A percentile compares a stretch with the other conserved stretches of the same genome.
phyloP scores from a whole-genome alignment of 2,797 vertebrate species.

The Ctenochaetus hawaiiensis region DNA sequence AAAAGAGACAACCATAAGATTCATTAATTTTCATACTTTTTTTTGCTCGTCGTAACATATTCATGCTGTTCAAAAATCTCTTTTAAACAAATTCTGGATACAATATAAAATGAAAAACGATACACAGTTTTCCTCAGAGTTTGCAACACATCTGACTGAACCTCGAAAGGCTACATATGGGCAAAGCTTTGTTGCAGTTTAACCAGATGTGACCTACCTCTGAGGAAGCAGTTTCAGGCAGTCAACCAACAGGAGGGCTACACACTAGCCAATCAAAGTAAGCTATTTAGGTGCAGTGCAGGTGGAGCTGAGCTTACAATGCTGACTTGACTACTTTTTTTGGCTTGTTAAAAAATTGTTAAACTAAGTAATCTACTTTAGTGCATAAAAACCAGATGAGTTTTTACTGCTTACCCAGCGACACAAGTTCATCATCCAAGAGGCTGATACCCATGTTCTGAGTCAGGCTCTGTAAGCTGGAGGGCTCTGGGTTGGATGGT shows the following conservation, averaged over 20 bases:
- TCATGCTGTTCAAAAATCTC: background rate
- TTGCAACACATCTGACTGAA: background rate
- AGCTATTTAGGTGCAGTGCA: slow-evolving; percentile 3
- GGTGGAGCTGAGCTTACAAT: background rate
- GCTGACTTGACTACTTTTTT: slow-evolving; percentile 38
- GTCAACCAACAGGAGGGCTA: slow-evolving; percentile 9
- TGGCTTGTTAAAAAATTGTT: slow-evolving; percentile 22
- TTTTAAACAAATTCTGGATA: background rate
- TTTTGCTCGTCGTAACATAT: background rate
- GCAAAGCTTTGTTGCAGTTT: slow-evolving; percentile 38
- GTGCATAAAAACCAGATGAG: slow-evolving; percentile 33
- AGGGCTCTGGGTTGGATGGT: slow-evolving; percentile 82
- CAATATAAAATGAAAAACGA: background rate
- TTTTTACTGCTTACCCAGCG: slow-evolving; percentile 88
- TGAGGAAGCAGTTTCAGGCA: slow-evolving; percentile 18
- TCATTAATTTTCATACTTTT: background rate
- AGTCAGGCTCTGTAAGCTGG: slow-evolving; percentile 70
- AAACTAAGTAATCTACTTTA: slow-evolving; percentile 7
- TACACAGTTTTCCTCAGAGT: background rate
- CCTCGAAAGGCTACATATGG: background rate
- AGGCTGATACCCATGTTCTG: slow-evolving; percentile 89
- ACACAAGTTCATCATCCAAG: slow-evolving; percentile 98
- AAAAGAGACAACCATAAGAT: slow-evolving; percentile 35
- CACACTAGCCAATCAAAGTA: slow-evolving; percentile 10
- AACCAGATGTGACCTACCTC: slow-evolving; percentile 24